Evolutionary conservation across 35 echinoderm and acorn worm species (phyloP).

Genomic region (Strongylocentrotus purpuratus): DNA sequence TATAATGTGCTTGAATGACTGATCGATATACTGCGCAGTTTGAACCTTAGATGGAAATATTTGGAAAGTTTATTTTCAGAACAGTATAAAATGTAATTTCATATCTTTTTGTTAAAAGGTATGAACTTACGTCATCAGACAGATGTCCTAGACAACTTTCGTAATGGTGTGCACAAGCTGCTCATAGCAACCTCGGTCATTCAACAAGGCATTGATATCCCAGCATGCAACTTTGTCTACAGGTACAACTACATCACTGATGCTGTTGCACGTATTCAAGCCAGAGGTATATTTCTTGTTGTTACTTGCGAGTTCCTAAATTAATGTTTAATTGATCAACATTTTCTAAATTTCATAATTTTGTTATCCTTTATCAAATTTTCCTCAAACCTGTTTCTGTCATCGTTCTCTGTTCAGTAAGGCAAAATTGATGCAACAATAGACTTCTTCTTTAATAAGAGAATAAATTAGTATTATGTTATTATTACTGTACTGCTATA

Average conservation of each 20-base stretch:
- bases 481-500: neutral
- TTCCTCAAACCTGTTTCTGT: no score
- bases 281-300: constrained; percentile 15
- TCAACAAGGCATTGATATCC: constrained; percentile 72
- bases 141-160: constrained; percentile 61
- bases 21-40: neutral
- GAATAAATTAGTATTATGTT: no score
- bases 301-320: no score
- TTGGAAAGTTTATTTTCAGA: no score
- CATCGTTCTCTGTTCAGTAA: no score
- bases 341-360: no score
- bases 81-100: neutral
- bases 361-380: no score
- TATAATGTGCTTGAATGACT: neutral
- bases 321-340: no score
- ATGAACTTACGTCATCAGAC: constrained; percentile 61
- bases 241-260: constrained; percentile 72
- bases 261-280: constrained; percentile 51
- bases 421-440: no score
- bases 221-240: constrained; percentile 68
- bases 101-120: neutral
- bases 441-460: no score
- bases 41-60: no score
- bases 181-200: constrained; percentile 74
- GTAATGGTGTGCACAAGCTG: constrained; percentile 55